phyloP scores from a whole-genome alignment of 1,140 invertebrate species.

The Anastrepha obliqua region DNA sequence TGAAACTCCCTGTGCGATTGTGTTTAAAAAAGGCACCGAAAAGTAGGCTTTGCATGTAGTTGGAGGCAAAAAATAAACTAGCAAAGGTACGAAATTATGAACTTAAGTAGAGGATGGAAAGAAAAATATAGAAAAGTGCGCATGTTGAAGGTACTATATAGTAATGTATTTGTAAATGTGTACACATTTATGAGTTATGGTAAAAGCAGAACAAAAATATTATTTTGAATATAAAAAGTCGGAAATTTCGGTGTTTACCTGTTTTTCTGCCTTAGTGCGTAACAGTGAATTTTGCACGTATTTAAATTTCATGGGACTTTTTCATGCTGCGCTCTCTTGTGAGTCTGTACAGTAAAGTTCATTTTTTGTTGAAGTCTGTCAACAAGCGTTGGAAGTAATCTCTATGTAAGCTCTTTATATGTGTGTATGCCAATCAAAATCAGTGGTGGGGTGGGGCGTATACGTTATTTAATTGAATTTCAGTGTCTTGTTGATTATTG shows the following conservation, averaged over 20 bases:
- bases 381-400: neutral
- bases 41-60: neutral
- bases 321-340: neutral
- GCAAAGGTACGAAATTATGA: neutral
- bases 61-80: neutral
- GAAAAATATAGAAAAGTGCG: neutral
- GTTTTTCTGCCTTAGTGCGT: neutral
- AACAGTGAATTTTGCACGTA: neutral
- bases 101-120: neutral
- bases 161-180: neutral
- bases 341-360: neutral
- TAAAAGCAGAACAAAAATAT: neutral
- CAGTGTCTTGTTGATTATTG: too few species aligned
- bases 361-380: neutral
- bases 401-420: neutral
- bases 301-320: neutral
- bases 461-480: slow-evolving; percentile 23
- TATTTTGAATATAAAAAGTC: neutral
- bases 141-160: neutral
- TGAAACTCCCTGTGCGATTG: too few species aligned
- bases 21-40: neutral
- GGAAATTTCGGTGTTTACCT: neutral
- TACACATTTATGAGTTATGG: neutral
- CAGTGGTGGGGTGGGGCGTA: neutral
- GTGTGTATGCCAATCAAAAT: too few species aligned